Conservation (phyloP, 2,797 vertebrate species). For the Tolypeutes matacus region DNA sequence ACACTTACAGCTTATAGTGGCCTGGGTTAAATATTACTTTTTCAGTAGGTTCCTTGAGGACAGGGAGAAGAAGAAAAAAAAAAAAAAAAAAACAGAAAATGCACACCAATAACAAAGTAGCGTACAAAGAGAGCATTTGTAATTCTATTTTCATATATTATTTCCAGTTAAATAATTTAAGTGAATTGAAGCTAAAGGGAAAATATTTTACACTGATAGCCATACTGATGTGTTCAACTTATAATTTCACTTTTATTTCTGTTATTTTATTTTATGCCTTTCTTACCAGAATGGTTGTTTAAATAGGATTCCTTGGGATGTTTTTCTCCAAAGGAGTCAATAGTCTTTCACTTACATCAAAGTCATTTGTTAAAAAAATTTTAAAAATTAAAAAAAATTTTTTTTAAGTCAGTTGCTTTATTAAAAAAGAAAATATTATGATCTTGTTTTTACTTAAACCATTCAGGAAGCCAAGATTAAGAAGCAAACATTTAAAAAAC, state of each 20-base stretch:
- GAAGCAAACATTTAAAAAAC: neutral
- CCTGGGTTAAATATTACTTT: neutral
- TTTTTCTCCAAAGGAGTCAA: neutral
- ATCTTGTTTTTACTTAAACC: constrained; percentile 22
- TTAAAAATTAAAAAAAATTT: too few species aligned
- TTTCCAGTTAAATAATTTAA: neutral
- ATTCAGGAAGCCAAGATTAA: neutral
- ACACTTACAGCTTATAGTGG: neutral
- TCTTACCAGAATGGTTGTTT: neutral
- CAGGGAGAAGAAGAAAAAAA: neutral
- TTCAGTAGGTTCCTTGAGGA: neutral
- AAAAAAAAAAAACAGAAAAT: neutral
- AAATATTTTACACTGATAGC: neutral
- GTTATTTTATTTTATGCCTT: constrained; percentile 14
- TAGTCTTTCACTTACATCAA: neutral
- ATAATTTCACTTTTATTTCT: neutral
- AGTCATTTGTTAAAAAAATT: too few species aligned
- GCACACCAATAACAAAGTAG: neutral
- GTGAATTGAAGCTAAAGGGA: neutral
- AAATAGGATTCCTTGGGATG: neutral
- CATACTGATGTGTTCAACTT: neutral
- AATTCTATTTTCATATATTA: neutral
- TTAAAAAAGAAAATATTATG: neutral
- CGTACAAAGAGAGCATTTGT: neutral
- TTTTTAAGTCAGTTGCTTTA: too few species aligned